These are phyloP conservation scores for Heliocidaris tuberculata DNA, from an alignment of 35 echinoderm and acorn worm genomes.

Conservation along the genomic window DNA sequence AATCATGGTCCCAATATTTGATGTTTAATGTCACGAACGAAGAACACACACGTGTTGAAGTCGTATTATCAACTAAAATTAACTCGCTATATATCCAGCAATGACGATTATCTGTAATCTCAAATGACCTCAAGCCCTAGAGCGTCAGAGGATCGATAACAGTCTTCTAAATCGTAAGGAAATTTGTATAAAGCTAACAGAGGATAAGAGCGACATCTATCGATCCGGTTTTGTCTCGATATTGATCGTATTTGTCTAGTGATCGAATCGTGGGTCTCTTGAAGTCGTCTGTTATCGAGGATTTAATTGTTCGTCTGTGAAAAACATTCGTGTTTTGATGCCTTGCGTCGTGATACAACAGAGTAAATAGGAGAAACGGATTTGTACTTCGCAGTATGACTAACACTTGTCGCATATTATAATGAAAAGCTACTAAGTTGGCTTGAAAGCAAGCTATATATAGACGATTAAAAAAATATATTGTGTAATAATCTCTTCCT, in stretches of 20 bases:
- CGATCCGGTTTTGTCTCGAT: neutral
- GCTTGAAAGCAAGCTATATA: neutral
- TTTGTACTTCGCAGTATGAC: neutral
- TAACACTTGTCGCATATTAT: neutral
- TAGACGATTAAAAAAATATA: neutral
- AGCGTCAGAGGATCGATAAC: neutral
- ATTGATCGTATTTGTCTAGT: neutral
- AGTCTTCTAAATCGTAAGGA: neutral
- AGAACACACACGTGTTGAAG: too few relatives aligned
- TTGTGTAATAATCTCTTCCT: neutral
- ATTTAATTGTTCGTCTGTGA: neutral
- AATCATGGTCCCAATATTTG: too few relatives aligned
- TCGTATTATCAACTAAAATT: neutral
- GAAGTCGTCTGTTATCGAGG: neutral
- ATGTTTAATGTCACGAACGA: too few relatives aligned
- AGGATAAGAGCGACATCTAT: neutral
- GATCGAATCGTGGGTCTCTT: neutral
- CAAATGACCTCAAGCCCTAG: neutral
- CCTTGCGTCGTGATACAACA: neutral
- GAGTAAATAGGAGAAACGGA: neutral
- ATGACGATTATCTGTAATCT: neutral
- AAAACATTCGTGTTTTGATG: neutral
- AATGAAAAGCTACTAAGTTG: neutral
- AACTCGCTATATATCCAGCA: neutral
- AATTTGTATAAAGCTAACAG: neutral